Base-by-base conservation (phyloP, 2,888 invertebrate species). In the Portevinia maculata region DNA sequence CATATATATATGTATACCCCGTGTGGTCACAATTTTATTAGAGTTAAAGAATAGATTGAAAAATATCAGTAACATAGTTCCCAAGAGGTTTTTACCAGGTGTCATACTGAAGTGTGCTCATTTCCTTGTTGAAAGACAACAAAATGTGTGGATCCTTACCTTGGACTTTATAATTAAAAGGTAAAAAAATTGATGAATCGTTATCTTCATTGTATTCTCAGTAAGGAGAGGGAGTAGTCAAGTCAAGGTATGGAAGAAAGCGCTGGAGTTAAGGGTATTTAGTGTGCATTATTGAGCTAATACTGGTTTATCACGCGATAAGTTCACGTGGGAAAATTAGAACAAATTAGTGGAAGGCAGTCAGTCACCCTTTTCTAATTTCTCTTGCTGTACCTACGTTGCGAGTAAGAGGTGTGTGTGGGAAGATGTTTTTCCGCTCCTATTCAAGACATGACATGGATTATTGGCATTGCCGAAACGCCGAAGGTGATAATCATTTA, bases 271-370 rank as follows among this genome's bases (percentile, higher is more conserved):
- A 86, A 87, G 86, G 81, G 57, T 79, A 73, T 84, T 85, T 86
- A 87, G 86, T 85, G 86, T 85, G 84, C 85, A 85, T 86, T 85
- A 86, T 67, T 79, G 85, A 87, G 86, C 87, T 89, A 88, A 88
- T 89, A 87, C 87, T 86, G 84, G 85, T 85, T 86, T 65, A 87
- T 85, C 88, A 88, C 89, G 88, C 89, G 85, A 88, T 86, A 86
- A 87, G 86, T 86, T 88, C 86, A 87, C 89, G 87, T 89, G 89
- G 88, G 90, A 89, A 89, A 89, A 87, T 79, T 87, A 86, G 88
- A 87, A 28, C 83, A 86, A 65, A 81, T 64, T 75, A 65, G 53
- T 52, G 53, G 48, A 71, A 67, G 32, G 24, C 30, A 69, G 11
- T 46, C 19, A 41, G 15, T 59, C 32, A 52, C 55, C 65, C 65